Base-by-base conservation (phyloP, 35 echinoderm and acorn worm genomes). In the Apostichopus parvimensis region DNA sequence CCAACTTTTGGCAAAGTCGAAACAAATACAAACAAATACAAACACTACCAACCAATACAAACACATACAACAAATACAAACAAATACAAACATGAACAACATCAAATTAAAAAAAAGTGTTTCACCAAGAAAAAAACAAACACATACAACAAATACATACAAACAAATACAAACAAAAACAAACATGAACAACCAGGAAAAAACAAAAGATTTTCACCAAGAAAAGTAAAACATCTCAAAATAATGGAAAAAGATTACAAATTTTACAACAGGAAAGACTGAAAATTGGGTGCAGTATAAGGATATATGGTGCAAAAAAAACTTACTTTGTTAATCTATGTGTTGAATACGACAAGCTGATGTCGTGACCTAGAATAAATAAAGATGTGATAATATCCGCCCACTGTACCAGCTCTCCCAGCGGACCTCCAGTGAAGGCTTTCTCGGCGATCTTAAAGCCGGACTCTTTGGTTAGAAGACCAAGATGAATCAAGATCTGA, bases 381-480 rank as follows among this genome's bases (percentile, higher is more conserved):
- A 98, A 80, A 1, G 97, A 92, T 14, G 97, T 91, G 6, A 98
- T 83, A 59, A 98, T 98, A 73, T 98, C 97, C 57, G 94, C 92
- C 97, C 97, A 98, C 68, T 98, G 97, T 22, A 98, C 97, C 13
- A 98, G 91, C 90, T 98, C 97, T 8, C 97, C 97, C 14, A 98
- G 92, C 1, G 96, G 96, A 17, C 94, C 97, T 1, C 97, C 97
- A 62, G 60, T 90, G 91, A 95, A 95, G 11, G 97, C 97, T 8
- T 95, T 93, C 87, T 98, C 97, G 6, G 97, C 97, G 17, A 98
- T 98, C 91, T 98, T 98, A 85, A 98, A 98, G 2, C 97, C 97
- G 5, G 97, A 98, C 88, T 98, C 97, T 68, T 98, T 98, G 9
- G 97, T 98, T 10, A 98, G 77, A 23, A 95, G 86, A 4, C 97